phyloP scores from a whole-genome alignment of 2,797 vertebrate species.

The Heliangelus exortis region DNA sequence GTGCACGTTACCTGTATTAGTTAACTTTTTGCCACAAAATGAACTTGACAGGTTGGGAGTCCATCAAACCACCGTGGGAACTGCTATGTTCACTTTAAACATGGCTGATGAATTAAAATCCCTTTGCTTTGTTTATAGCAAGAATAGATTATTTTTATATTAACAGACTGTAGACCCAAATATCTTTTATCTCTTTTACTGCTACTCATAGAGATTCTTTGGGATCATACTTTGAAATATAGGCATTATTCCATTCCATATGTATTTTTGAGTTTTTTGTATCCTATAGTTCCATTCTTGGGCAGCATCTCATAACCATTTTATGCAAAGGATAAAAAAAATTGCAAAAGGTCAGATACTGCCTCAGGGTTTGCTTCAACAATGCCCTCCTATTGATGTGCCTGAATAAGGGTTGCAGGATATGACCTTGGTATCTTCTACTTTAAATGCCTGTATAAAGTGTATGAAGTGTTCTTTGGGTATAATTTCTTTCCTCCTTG shows the following conservation, averaged over 20 bases:
- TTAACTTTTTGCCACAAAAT: background rate
- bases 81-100: background rate
- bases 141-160: background rate
- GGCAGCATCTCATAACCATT: background rate
- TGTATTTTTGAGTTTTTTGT: background rate
- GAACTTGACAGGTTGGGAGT: background rate
- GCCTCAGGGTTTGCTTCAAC: conserved; percentile 39
- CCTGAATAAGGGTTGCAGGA: conserved; percentile 33
- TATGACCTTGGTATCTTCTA: conserved; percentile 18
- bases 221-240: background rate
- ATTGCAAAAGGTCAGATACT: conserved; percentile 12
- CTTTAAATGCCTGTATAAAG: conserved; percentile 49
- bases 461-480: conserved; percentile 42
- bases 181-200: background rate
- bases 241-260: background rate
- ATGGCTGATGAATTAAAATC: background rate
- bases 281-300: background rate
- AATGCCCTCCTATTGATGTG: conserved; percentile 20
- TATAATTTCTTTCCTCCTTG: background rate
- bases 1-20: background rate
- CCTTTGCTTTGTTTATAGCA: background rate
- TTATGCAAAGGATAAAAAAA: background rate
- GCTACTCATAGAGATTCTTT: background rate
- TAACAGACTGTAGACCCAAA: background rate
- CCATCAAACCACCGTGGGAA: background rate